Evolutionary conservation across 2,797 vertebrate species (phyloP).

Genomic region (Octomys mimax): DNA sequence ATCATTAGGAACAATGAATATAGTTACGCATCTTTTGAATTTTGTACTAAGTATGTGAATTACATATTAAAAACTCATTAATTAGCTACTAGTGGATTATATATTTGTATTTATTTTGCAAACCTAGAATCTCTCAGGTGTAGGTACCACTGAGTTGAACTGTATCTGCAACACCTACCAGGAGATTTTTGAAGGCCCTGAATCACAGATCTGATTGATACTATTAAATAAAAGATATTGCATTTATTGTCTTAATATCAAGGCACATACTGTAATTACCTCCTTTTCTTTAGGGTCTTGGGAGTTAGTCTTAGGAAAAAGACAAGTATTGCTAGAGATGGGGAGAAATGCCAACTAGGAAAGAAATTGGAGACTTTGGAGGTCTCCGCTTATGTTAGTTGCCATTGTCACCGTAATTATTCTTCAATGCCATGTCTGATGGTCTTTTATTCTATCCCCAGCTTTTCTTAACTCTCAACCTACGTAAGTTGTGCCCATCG

Average conservation of each 20-base stretch:
- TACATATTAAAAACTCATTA: slow-evolving; percentile 23
- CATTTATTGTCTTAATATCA: not conserved
- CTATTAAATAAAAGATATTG: not conserved
- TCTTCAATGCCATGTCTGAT: slow-evolving; percentile 22
- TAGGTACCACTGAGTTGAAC: not conserved
- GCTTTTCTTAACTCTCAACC: not conserved
- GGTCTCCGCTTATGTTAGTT: not conserved
- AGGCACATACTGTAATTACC: not conserved
- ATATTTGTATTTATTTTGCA: not conserved
- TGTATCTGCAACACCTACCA: not conserved
- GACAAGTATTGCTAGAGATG: not conserved
- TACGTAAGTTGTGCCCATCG: not conserved
- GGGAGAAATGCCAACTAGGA: not conserved
- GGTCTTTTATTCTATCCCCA: not conserved
- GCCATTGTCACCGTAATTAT: not conserved
- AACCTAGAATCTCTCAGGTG: not conserved
- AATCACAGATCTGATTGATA: not conserved
- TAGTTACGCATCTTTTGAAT: not conserved
- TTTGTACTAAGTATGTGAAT: not conserved
- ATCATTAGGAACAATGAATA: not conserved
- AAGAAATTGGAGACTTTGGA: not conserved
- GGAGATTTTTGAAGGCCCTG: not conserved
- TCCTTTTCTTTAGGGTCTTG: not conserved
- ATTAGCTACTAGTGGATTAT: not conserved
- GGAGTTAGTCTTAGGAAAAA: not conserved